A percentile compares a stretch with the other conserved stretches of the same genome.
These are phyloP conservation scores for Narcine bancroftii DNA, from an alignment of 2,113 vertebrate genomes.

Conservation along the genomic window DNA sequence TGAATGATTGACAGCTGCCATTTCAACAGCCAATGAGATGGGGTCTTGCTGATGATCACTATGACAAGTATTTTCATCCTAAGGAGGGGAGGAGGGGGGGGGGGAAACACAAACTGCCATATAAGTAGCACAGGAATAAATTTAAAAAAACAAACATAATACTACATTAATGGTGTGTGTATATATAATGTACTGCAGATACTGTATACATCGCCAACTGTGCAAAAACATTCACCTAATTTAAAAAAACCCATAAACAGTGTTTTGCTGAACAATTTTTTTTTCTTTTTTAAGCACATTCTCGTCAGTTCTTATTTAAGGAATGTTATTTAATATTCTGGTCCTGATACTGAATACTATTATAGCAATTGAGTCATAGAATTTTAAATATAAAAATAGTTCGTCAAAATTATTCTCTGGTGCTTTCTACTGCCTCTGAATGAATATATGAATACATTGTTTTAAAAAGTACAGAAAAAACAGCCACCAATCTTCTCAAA, in stretches of 20 bases:
- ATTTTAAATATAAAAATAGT: neutral
- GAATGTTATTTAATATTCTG: neutral
- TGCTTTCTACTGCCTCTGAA: neutral
- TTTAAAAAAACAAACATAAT: conserved; percentile 11
- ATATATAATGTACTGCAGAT: neutral
- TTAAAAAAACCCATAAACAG: neutral
- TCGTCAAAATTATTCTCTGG: neutral
- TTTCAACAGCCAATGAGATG: conserved; percentile 47
- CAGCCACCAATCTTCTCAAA: neutral
- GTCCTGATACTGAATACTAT: neutral
- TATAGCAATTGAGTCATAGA: neutral
- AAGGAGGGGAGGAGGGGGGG: neutral
- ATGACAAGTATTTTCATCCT: conserved; percentile 61
- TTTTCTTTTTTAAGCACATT: no score
- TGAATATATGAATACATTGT: neutral
- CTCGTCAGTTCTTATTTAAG: neutral
- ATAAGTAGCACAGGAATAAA: conserved; percentile 36
- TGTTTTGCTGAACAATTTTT: no score
- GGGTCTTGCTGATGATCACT: conserved; percentile 55
- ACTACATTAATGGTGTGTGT: neutral
- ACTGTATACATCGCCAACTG: no score
- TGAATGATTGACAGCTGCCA: conserved; percentile 52
- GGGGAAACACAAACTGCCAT: conserved; percentile 30
- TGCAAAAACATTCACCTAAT: neutral
- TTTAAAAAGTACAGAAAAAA: neutral